A percentile compares a stretch with the other conserved stretches of the same genome.
Evolutionary conservation across 2,888 invertebrate genomes (phyloP).

Genomic region (Octonoba sinensis): DNA sequence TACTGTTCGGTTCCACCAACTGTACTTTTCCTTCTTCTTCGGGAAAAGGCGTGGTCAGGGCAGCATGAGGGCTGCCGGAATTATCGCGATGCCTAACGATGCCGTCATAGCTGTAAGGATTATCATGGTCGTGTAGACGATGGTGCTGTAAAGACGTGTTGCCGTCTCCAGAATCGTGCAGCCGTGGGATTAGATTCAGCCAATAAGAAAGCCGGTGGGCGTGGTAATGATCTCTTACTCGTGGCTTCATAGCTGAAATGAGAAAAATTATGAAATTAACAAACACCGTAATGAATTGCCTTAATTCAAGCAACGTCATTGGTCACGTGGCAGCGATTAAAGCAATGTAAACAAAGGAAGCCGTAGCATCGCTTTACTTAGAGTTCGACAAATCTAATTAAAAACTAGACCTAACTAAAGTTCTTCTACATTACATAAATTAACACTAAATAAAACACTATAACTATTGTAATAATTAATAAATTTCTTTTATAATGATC

Average conservation of each 20-base stretch:
- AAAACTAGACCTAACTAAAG: no score
- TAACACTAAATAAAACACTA: no score
- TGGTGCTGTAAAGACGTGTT: conserved; percentile 54
- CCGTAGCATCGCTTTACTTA: no score
- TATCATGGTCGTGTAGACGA: conserved; percentile 79
- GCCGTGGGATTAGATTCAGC: conserved; percentile 82
- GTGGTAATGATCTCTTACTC: conserved; percentile 70
- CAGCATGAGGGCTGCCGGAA: conserved; percentile 29
- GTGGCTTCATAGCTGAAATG: conserved; percentile 69
- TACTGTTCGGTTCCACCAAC: conserved; percentile 2
- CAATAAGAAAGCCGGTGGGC: conserved; percentile 71
- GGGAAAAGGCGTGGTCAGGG: conserved; percentile 35
- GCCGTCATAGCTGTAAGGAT: conserved; percentile 89
- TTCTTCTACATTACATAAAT: no score
- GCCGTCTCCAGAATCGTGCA: conserved; percentile 80
- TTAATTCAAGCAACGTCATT: no score
- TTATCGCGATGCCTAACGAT: conserved; percentile 76
- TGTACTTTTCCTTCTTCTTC: conserved; percentile 19
- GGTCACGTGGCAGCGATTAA: no score
- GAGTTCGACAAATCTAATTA: no score
- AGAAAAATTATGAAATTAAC: background rate
- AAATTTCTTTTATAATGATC: no score
- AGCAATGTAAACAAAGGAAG: no score
- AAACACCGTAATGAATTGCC: background rate
- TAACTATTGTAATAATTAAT: no score